phyloP scores from a whole-genome alignment of 2,888 invertebrate genomes.

The Abscondita cerata region DNA sequence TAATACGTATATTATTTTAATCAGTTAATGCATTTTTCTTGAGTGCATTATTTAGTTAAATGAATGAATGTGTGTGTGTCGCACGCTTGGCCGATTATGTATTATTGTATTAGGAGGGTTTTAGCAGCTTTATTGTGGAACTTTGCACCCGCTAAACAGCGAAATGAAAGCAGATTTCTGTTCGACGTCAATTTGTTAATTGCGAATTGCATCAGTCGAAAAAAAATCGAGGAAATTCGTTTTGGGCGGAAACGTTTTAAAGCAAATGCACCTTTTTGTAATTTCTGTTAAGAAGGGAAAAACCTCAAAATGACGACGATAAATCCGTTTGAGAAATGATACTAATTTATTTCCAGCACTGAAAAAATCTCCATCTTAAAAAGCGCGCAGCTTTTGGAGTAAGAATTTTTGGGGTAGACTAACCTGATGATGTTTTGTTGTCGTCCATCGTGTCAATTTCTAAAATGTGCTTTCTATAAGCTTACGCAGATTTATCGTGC shows the following conservation, averaged over 20 bases:
- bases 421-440: no score
- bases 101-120: constrained; percentile 40
- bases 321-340: constrained; percentile 56
- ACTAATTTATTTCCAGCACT: constrained; percentile 55
- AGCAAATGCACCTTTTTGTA: constrained; percentile 45
- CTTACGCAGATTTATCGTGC: constrained; percentile 13
- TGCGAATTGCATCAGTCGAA: background rate
- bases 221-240: constrained; percentile 16
- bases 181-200: background rate
- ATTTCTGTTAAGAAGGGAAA: constrained; percentile 44
- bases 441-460: background rate
- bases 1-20: constrained; percentile 44
- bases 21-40: constrained; percentile 52
- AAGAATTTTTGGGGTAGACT: constrained; percentile 36
- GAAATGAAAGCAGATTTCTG: constrained; percentile 16
- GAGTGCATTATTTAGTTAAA: constrained; percentile 51
- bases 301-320: constrained; percentile 53
- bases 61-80: constrained; percentile 44
- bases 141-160: constrained; percentile 22
- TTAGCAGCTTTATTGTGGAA: constrained; percentile 10
- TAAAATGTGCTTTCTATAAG: constrained; percentile 25
- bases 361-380: constrained; percentile 49
- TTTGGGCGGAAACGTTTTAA: constrained; percentile 38
- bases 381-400: constrained; percentile 46
- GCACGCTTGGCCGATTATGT: constrained; percentile 44